Evolutionary conservation across 1,140 invertebrate species (phyloP), one percentile per base, ranked within the genome.

Genomic region (Heterodera carotae): DNA sequence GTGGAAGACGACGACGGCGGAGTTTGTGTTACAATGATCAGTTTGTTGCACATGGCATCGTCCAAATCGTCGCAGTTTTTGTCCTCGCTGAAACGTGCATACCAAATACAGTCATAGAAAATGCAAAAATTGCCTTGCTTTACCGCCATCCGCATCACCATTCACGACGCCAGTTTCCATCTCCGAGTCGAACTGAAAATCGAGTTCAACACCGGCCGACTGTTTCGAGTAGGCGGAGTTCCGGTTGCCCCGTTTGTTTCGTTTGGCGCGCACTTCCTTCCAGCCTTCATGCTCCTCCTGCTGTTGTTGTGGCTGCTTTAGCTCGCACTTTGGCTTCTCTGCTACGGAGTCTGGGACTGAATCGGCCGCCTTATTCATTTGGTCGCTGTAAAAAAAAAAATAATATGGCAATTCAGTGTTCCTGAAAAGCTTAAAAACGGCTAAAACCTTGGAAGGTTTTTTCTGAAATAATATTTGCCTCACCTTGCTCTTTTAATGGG

Each of bases 161-260:
- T 53, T 71, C 12, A 12, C 34, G 2, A 15, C 43, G 0, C n/a
- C n/a, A n/a, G 60, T 59, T 84, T 86, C 56, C 53, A 96, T 89
- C 88, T 98, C 96, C 89, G 97, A 95, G 88, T 98, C 96, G 89
- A 98, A 96, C 89, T 96, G 93, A 89, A 98, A 98, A 88, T 96
- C 93, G 75, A 97, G 89, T 88, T 67, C 33, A 10, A 48, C 36
- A 31, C 67, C 33, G 25, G 60, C 67, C 39, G 34, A 39, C 73
- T 76, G 62, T 27, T 31, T 66, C 18, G 27, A 34, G 15, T 29
- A 29, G 27, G 29, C 62, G 62, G 22, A 31, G 29, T 34, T 34
- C 27, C 69, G 31, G 18, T 68, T 29, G 48, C 27, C 39, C 59
- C 83, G 85, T 70, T 80, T 83, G 66, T 76, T 85, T 72, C 74